Evolutionary conservation across 2,797 vertebrate genomes (phyloP), one percentile per base, ranked within the genome.

Genomic region (Oophaga sylvatica): DNA sequence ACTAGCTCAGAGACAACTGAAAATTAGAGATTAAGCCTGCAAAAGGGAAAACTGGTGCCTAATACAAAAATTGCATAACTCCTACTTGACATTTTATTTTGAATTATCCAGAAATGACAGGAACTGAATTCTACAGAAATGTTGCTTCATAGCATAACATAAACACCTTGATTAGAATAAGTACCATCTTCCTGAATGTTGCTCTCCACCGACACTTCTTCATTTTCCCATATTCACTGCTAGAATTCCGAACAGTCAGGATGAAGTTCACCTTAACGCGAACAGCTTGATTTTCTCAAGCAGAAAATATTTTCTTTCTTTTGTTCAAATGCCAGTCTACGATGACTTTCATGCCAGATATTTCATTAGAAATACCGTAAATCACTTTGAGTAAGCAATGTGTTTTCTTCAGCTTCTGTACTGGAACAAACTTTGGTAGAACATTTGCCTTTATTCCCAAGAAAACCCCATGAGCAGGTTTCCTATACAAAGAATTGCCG

Each of bases 201-300:
- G 22, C 12, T 48, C 31, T 26, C 41, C 75, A 41, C 35, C 35
- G 35, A 41, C 2, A 35, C 48, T 16, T 77, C 22, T 45, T 77
- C 45, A 16, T 16, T 56, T 22, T 77, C 75, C 53, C 41, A 77
- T 26, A 26, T 76, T 1, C 35, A 22, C 35, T 20, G 20, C 48
- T 3, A 53, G 9, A 77, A 26, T 26, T 56, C 22, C 48, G 5
- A 53, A 26, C 20, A 26, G 22, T 26, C 41, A 11, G 35, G 20
- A 81, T 63, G 60, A 65, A 63, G 41, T 48, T 81, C 22, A 11
- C 80, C 7, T 5, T 53, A 48, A 48, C n/a, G 0, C 41, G 1
- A 48, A 19, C 80, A 67, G 80, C 80, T 26, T 48, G 60, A 81
- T 81, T 81, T 81, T 81, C 62, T 81, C 80, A 81, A n/a, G 22